These are phyloP conservation scores for Sussaba pulchella DNA, from an alignment of 2,888 invertebrate species.

Conservation along the genomic window DNA sequence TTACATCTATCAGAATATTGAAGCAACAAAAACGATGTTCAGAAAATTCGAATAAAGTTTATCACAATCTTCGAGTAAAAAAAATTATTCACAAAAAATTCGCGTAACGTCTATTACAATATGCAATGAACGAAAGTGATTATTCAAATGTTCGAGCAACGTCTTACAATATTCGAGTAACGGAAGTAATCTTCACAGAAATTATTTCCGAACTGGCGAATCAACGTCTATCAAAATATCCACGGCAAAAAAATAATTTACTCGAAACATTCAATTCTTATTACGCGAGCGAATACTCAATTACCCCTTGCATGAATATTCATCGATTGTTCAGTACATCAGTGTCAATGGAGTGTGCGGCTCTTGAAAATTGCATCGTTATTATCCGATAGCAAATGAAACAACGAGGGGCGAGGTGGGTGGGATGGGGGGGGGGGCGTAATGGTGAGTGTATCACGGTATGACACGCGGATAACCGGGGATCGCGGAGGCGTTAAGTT, in stretches of 20 bases:
- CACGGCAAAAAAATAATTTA: neutral
- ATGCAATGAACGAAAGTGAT: too few species aligned
- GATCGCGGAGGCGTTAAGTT: conserved; percentile 65
- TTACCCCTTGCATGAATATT: conserved; percentile 23
- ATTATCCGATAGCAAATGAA: conserved; percentile 41
- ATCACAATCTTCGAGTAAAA: too few species aligned
- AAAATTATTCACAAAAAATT: too few species aligned
- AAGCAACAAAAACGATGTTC: too few species aligned
- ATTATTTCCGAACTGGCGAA: too few species aligned
- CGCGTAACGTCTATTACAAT: too few species aligned
- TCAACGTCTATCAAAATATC: too few species aligned
- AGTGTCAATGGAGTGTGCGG: conserved; percentile 34
- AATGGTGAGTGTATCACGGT: conserved; percentile 47
- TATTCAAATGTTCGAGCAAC: too few species aligned
- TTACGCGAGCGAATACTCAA: neutral
- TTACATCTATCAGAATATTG: too few species aligned
- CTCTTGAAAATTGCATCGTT: conserved; percentile 42
- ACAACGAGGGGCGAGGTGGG: conserved; percentile 14
- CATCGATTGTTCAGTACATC: conserved; percentile 10
- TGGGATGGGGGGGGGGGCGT: conserved; percentile 8
- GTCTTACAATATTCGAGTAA: too few species aligned
- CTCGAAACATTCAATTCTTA: neutral
- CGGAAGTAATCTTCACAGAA: too few species aligned
- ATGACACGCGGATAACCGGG: conserved; percentile 61
- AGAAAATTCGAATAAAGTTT: too few species aligned